These are phyloP conservation scores for Menura novaehollandiae DNA, from an alignment of 2,113 vertebrate genomes.

Conservation along the genomic window DNA sequence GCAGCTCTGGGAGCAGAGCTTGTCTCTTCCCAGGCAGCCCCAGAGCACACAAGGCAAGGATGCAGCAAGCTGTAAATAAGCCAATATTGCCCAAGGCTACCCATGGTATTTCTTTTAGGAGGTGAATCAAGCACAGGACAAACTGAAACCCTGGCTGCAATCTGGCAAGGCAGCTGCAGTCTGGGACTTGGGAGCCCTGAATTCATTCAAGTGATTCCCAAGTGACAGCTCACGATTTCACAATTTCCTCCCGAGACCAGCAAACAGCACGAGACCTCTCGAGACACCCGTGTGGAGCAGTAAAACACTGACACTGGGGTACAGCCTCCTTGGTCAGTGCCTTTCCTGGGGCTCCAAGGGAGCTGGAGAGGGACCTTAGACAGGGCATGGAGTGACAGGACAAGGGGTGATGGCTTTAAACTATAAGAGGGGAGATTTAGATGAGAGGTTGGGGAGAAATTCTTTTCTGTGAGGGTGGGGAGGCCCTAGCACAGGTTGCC, in stretches of 20 bases:
- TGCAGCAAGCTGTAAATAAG: background rate
- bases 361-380: background rate
- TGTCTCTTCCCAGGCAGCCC: background rate
- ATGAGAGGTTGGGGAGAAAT: background rate
- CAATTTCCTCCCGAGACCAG: too few relatives aligned
- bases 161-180: background rate
- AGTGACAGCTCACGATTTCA: background rate
- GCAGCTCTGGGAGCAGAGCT: background rate
- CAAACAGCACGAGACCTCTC: accelerated
- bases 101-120: background rate
- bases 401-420: background rate
- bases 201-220: background rate
- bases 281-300: accelerated
- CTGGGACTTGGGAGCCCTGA: background rate
- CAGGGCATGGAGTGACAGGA: background rate
- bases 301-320: accelerated
- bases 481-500: background rate
- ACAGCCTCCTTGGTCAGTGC: background rate
- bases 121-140: background rate
- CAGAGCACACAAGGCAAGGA: background rate
- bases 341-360: background rate
- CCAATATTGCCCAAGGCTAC: background rate
- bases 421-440: background rate
- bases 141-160: background rate
- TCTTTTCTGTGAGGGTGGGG: background rate